phyloP scores from a whole-genome alignment of 2,797 vertebrate genomes.

The Onychomys torridus region DNA sequence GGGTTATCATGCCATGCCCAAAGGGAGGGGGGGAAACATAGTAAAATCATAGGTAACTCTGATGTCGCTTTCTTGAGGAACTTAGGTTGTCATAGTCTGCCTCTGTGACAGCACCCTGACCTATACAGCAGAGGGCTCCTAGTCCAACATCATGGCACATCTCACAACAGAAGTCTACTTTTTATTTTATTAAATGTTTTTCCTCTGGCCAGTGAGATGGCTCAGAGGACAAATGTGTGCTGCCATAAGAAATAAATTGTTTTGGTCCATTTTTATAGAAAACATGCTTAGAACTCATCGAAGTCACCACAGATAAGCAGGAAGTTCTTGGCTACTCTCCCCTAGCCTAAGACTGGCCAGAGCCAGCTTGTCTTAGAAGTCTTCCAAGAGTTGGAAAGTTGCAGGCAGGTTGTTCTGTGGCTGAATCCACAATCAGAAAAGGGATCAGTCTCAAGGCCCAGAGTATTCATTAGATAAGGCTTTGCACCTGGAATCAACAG shows the following conservation, averaged over 20 bases:
- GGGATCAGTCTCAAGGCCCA: background rate
- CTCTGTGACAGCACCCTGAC: background rate
- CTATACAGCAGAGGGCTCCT: background rate
- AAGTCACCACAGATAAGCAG: background rate
- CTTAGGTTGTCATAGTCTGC: background rate
- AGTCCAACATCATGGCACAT: background rate
- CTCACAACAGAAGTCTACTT: background rate
- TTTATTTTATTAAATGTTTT: conserved; percentile 29
- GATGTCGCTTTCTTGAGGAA: background rate
- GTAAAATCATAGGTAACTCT: background rate
- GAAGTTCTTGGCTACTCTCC: background rate
- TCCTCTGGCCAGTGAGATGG: background rate
- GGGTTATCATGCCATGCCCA: background rate
- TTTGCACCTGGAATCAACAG: background rate
- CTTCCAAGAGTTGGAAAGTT: background rate
- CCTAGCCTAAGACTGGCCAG: background rate
- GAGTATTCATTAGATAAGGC: too few species aligned
- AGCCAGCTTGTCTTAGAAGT: background rate
- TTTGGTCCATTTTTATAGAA: background rate
- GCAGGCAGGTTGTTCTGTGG: background rate
- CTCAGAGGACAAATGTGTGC: background rate
- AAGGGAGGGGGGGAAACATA: too few species aligned
- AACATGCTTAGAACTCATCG: background rate
- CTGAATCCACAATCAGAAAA: background rate
- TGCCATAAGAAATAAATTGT: background rate